phyloP scores from a whole-genome alignment of 1,140 invertebrate genomes.

The Heliconius hewitsoni region DNA sequence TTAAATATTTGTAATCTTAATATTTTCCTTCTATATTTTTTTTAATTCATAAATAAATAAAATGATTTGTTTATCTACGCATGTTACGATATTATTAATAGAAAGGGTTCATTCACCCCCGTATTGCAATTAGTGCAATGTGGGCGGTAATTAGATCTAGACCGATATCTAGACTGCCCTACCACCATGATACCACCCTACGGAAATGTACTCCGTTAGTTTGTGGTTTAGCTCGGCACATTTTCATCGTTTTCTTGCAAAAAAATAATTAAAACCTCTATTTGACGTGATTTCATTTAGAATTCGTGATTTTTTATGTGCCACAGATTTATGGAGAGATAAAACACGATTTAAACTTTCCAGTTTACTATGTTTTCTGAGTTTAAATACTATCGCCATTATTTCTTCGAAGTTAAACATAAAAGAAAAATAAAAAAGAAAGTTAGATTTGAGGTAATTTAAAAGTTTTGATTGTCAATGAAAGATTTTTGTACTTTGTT shows the following conservation, averaged over 20 bases:
- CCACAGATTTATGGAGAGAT: slow-evolving; percentile 40
- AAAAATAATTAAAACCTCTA: slow-evolving; percentile 47
- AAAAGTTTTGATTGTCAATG: neutral
- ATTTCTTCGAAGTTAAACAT: slow-evolving; percentile 64
- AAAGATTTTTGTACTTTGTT: neutral
- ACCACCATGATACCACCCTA: slow-evolving; percentile 43
- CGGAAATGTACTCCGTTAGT: slow-evolving; percentile 48
- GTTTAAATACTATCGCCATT: slow-evolving; percentile 54
- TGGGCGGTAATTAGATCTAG: slow-evolving; percentile 70
- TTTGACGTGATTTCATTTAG: slow-evolving; percentile 43
- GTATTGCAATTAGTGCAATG: slow-evolving; percentile 52
- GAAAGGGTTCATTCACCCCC: slow-evolving; percentile 46
- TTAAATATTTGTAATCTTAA: neutral
- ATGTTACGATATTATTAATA: neutral
- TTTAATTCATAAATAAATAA: neutral
- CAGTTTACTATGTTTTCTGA: slow-evolving; percentile 57
- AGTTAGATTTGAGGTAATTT: slow-evolving; percentile 65
- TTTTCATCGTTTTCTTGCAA: slow-evolving; percentile 49
- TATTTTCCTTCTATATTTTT: neutral
- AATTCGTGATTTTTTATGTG: slow-evolving; percentile 37
- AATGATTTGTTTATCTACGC: neutral
- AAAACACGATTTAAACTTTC: slow-evolving; percentile 34
- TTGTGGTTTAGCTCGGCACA: slow-evolving; percentile 56
- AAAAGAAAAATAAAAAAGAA: slow-evolving; percentile 63
- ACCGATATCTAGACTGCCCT: slow-evolving; percentile 61